These are phyloP conservation scores for Pachyramphus minor DNA, from an alignment of 2,113 vertebrate genomes.

Conservation along the genomic window DNA sequence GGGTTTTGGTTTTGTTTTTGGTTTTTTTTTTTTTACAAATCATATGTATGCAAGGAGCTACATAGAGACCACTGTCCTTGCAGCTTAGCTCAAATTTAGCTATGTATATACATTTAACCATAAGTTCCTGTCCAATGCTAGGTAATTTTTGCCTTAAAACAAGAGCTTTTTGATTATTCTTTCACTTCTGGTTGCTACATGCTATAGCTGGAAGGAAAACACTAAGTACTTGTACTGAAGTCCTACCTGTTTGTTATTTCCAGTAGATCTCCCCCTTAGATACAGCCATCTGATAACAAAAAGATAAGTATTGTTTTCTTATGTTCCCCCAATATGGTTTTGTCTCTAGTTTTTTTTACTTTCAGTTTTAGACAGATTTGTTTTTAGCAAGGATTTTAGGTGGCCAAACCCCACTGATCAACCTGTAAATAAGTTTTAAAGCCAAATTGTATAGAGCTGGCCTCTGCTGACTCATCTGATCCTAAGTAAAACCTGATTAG, in stretches of 20 bases:
- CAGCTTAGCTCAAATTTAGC: not conserved
- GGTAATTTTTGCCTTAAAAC: not conserved
- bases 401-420: not conserved
- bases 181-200: not conserved
- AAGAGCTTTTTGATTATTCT: not conserved
- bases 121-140: not conserved
- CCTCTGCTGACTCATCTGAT: not conserved
- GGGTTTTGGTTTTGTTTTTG: too few relatives aligned
- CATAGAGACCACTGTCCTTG: accelerated
- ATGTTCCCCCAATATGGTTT: not conserved
- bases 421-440: not conserved
- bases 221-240: not conserved
- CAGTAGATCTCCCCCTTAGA: not conserved
- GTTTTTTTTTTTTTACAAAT: not conserved
- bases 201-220: not conserved
- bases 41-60: not conserved
- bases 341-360: not conserved
- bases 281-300: not conserved
- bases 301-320: not conserved
- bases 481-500: not conserved
- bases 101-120: not conserved
- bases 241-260: not conserved
- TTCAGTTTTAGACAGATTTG: not conserved
- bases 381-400: not conserved
- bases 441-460: not conserved